Evolutionary conservation across 1,140 invertebrate genomes (phyloP), one percentile per base, ranked within the genome.

Genomic region (Mesaphorura yosii): DNA sequence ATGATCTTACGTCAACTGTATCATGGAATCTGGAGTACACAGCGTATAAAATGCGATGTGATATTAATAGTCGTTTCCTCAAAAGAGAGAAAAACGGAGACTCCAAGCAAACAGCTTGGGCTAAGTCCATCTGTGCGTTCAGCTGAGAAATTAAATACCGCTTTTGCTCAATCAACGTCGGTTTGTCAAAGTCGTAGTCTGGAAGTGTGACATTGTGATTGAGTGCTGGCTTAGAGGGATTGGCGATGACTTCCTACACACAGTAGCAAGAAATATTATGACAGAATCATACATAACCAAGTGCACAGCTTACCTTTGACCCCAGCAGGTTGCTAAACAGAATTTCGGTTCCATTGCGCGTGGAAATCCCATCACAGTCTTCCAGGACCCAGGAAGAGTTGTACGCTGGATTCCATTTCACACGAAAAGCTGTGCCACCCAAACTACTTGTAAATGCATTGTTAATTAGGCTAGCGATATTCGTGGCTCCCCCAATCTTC

Each of bases 11-110:
- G 12, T 20, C 3, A 2, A 49, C 70, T 55, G 68, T 70, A 31
- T 72, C 69, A 64, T 81, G 77, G 66, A 75, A 78, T 63, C 72
- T 75, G 25, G 63, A 67, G 31, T 73, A 70, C 4, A 79, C 63
- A 1, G 78, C 77, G 68, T 77, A 69, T 64, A 78, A 76, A 46
- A 80, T 76, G 51, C 78, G 65, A 59, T 77, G 75, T n/a, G 80
- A 64, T 19, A 81, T 70, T 17, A 77, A 66, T 44, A 80, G 66
- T 49, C 78, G 64, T 64, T 78, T 75, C 57, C 74, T 70, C 3
- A 80, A 65, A 37, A 74, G 65, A 34, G 69, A 65, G 19, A 74
- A 71, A 69, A 79, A 80, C 26, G 73, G 72, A 1, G 76, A 75
- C 46, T 76, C 75, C 15, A 71, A 68, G 55, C 73, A 75, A 28